A percentile compares a stretch with the other conserved stretches of the same genome.
phyloP scores from a whole-genome alignment of 2,888 invertebrate genomes.

The Balanococcus diminutus region DNA sequence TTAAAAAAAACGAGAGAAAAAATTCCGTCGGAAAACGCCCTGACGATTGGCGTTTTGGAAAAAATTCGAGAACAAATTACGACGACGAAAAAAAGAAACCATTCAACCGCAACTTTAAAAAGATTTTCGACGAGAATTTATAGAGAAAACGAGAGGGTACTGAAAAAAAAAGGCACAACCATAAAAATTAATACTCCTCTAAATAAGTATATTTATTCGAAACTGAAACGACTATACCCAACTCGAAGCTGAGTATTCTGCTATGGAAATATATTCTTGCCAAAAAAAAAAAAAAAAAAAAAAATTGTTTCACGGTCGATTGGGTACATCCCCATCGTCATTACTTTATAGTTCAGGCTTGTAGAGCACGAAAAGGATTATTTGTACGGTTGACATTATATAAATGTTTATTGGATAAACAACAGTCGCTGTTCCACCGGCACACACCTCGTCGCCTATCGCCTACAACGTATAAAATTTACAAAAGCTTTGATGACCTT shows the following conservation, averaged over 20 bases:
- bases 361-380: slow-evolving; percentile 13
- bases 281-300: background rate
- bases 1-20: background rate
- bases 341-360: background rate
- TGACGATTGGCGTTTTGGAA: background rate
- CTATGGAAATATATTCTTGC: background rate
- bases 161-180: background rate
- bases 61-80: background rate
- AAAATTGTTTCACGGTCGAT: background rate
- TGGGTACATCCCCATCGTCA: background rate
- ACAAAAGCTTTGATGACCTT: background rate
- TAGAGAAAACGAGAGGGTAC: background rate
- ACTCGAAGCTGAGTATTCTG: background rate
- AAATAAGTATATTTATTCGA: slow-evolving; percentile 4
- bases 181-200: background rate
- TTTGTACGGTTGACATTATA: slow-evolving; percentile 7
- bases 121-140: background rate
- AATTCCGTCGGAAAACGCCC: background rate
- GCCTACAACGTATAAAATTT: background rate
- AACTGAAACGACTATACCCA: background rate
- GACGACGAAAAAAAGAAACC: background rate
- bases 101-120: background rate
- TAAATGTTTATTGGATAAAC: slow-evolving; percentile 8
- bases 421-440: background rate
- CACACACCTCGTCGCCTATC: background rate